These are phyloP conservation scores for Mycteria americana DNA, from an alignment of 2,797 vertebrate species.

Conservation along the genomic window DNA sequence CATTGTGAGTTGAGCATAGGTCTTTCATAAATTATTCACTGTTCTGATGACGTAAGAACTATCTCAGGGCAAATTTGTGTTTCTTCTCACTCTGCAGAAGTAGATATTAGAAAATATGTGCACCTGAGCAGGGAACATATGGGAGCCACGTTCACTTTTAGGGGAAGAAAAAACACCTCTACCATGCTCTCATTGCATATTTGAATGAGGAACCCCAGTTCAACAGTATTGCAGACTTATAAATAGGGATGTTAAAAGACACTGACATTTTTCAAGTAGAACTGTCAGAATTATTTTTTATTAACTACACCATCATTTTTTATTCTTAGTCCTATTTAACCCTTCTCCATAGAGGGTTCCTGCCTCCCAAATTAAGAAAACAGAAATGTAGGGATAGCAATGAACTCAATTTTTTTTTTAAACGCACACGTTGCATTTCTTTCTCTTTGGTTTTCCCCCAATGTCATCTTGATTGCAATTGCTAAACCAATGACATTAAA, in stretches of 20 bases:
- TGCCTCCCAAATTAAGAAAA: background rate
- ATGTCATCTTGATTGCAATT: background rate
- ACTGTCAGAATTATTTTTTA: background rate
- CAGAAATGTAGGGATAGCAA: background rate
- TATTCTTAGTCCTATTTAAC: background rate
- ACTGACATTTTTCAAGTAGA: background rate
- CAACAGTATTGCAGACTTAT: background rate
- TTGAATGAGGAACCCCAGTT: background rate
- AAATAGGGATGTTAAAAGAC: background rate
- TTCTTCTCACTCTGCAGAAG: background rate
- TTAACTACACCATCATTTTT: background rate
- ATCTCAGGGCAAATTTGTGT: background rate
- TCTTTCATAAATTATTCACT: background rate
- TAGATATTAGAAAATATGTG: background rate
- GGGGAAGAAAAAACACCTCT: background rate
- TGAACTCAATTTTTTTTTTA: background rate
- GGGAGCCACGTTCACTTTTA: background rate
- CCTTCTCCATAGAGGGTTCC: background rate
- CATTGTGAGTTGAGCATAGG: background rate
- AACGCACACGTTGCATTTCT: background rate
- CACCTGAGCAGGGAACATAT: background rate
- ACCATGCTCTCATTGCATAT: accelerated
- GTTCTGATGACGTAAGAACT: background rate
- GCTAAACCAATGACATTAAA: background rate
- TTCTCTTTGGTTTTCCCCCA: background rate